Percentiles rank a stretch among this genome's conserved stretches.
phyloP scores from a whole-genome alignment of 1,140 invertebrate genomes.

The Aethina tumida region DNA sequence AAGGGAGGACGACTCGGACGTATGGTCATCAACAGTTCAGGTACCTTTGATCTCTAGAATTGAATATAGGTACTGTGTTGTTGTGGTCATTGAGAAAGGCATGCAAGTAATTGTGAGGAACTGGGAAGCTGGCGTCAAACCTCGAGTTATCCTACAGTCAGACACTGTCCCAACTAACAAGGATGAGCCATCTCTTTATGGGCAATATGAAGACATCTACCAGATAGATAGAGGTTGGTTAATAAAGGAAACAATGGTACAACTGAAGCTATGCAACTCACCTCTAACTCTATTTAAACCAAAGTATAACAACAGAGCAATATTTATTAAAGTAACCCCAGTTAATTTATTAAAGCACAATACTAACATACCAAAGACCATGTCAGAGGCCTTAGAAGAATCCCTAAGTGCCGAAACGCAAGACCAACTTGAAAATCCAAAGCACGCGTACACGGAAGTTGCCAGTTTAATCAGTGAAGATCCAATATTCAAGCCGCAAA shows the following conservation, averaged over 20 bases:
- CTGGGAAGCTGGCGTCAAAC: constrained; percentile 76
- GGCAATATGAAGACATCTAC: constrained; percentile 49
- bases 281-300: constrained; percentile 68
- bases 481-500: constrained; percentile 52
- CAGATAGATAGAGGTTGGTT: constrained; percentile 78
- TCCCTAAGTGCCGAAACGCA: constrained; percentile 47
- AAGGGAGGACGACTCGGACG: constrained; percentile 32
- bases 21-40: constrained; percentile 43
- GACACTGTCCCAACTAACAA: constrained; percentile 17
- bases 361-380: constrained; percentile 23
- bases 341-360: constrained; percentile 56
- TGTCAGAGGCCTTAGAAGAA: constrained; percentile 35
- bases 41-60: constrained; percentile 57
- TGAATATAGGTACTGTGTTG: constrained; percentile 71
- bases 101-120: constrained; percentile 52
- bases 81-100: constrained; percentile 41
- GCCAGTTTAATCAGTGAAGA: constrained; percentile 49
- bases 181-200: constrained; percentile 24
- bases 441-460: constrained; percentile 47
- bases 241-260: constrained; percentile 73
- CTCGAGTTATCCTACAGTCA: constrained; percentile 43
- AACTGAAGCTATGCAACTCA: constrained; percentile 77
- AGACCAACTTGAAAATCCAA: constrained; percentile 38
- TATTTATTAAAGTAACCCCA: constrained; percentile 66
- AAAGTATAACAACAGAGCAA: constrained; percentile 57